A percentile compares a stretch with the other conserved stretches of the same genome.
Conservation (phyloP, 1,140 invertebrate genomes). For the Drosophila nasuta region DNA sequence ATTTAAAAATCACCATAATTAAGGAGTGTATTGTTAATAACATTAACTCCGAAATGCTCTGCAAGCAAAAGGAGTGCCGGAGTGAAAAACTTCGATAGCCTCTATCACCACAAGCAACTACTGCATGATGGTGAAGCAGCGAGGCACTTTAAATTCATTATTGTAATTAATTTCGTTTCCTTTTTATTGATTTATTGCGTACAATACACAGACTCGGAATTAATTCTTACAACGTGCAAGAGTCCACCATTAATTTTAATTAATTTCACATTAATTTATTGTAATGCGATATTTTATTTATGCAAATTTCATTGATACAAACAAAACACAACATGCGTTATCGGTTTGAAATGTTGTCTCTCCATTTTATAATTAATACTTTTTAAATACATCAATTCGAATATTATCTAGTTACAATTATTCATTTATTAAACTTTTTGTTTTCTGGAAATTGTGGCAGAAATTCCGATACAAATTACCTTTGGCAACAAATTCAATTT, state of each 20-base stretch:
- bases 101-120: background rate
- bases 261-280: slow-evolving; percentile 11
- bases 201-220: background rate
- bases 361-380: background rate
- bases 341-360: background rate
- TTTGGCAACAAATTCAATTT: background rate
- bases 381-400: background rate
- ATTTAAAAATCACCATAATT: slow-evolving; percentile 26
- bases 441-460: too few species aligned
- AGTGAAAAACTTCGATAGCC: too few species aligned
- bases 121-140: background rate
- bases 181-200: slow-evolving; percentile 20
- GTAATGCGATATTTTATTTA: slow-evolving; percentile 9
- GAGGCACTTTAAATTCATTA: slow-evolving; percentile 25
- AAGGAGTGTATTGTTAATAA: background rate
- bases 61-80: too few species aligned
- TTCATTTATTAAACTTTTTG: background rate
- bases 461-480: background rate
- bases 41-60: too few species aligned
- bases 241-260: slow-evolving; percentile 24
- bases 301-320: background rate
- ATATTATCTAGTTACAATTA: background rate
- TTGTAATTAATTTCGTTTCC: slow-evolving; percentile 23
- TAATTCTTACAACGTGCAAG: slow-evolving; percentile 7
- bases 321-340: background rate